A percentile compares a stretch with the other conserved stretches of the same genome.
These are phyloP conservation scores for Noctua comes DNA, from an alignment of 2,888 invertebrate genomes.

Conservation along the genomic window DNA sequence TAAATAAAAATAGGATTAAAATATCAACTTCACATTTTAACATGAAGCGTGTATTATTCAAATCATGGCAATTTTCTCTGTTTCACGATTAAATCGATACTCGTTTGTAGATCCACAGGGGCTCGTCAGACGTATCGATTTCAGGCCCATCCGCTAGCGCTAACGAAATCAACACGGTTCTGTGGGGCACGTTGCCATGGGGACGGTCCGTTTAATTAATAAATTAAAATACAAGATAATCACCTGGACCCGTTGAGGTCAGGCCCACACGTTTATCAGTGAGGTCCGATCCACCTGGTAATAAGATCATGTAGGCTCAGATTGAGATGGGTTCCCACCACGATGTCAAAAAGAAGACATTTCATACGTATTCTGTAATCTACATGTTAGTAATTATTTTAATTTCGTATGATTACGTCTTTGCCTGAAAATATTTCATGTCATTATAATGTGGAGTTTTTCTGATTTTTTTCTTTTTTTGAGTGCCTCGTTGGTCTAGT, in stretches of 20 bases:
- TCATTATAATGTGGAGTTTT: too few species aligned
- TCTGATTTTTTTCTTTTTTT: too few species aligned
- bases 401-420: neutral
- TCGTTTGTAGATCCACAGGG: conserved; percentile 39
- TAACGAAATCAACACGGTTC: conserved; percentile 44
- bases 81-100: conserved; percentile 43
- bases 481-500: too few species aligned
- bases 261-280: conserved; percentile 32
- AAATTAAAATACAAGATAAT: conserved; percentile 28
- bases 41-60: conserved; percentile 18
- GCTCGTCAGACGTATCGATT: conserved; percentile 51
- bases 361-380: neutral
- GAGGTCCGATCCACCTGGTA: conserved; percentile 30
- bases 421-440: too few species aligned
- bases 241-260: conserved; percentile 26
- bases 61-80: conserved; percentile 22
- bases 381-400: conserved; percentile 1
- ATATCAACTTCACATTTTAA: conserved; percentile 5
- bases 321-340: conserved; percentile 26
- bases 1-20: neutral
- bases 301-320: neutral
- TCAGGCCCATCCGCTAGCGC: conserved; percentile 13
- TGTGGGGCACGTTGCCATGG: conserved; percentile 19
- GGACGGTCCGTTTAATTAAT: conserved; percentile 21
- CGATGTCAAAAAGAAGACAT: conserved; percentile 18